Conservation (phyloP, 2,113 vertebrate species). For the Excalfactoria chinensis region DNA sequence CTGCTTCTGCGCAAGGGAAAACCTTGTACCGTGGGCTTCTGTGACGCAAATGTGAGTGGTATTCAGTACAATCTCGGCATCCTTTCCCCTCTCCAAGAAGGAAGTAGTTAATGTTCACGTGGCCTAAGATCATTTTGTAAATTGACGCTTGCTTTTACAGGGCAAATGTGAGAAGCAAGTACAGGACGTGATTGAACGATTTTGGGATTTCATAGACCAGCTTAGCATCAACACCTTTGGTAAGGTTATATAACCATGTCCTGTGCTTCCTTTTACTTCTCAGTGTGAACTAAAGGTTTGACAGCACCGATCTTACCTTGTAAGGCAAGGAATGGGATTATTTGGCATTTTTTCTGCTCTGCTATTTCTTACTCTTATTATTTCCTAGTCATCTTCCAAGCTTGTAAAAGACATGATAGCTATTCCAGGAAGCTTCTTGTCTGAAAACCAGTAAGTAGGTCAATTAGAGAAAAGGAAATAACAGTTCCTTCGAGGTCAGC, state of each 20-base stretch:
- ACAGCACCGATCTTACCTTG: neutral
- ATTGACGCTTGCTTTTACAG: slow-evolving; percentile 65
- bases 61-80: neutral
- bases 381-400: neutral
- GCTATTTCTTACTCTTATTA: fast-evolving
- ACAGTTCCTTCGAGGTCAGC: neutral
- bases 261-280: neutral
- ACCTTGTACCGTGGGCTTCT: slow-evolving; percentile 97
- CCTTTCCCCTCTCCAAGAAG: neutral
- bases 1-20: slow-evolving; percentile 94
- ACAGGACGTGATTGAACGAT: slow-evolving; percentile 95
- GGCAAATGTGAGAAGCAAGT: slow-evolving; percentile 98
- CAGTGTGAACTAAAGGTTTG: neutral
- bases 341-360: neutral
- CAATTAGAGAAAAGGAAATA: neutral
- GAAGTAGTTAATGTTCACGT: neutral
- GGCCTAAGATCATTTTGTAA: neutral
- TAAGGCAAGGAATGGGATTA: neutral
- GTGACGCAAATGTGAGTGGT: slow-evolving; percentile 86
- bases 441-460: neutral
- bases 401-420: neutral
- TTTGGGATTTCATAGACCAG: slow-evolving; percentile 99
- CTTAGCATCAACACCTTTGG: slow-evolving; percentile 97
- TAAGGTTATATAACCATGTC: slow-evolving; percentile 60
- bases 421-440: neutral